Evolutionary conservation across 2,888 invertebrate species (phyloP), one percentile per base, ranked within the genome.

Genomic region (Heteromurus nitidus): DNA sequence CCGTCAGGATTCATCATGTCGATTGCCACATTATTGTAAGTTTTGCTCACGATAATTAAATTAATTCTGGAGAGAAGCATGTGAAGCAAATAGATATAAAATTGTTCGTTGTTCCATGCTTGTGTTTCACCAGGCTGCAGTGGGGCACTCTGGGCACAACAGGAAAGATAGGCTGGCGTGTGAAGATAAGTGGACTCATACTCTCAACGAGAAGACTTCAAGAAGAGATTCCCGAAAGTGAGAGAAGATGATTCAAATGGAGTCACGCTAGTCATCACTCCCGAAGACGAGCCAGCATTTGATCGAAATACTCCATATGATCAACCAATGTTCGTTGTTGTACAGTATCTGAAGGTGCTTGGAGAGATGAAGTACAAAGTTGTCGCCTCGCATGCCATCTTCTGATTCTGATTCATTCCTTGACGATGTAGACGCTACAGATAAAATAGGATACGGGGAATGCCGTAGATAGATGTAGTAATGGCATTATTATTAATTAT

Each of bases 131-230:
- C 55, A 82, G 82, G 11, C 30, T 82, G 20, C 55, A 74, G 5
- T 82, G 82, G 82, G 82, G 76, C 67, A 67, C 72, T 0, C 77
- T 79, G 22, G n/a, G n/a, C n/a, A 55, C 20, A 3, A 64, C 60
- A 0, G 53, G 55, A 2, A 72, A 80, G 42, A 50, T 67, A 0
- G 82, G 82, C 0, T 84, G 84, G 84, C 58, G 73, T n/a, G 81
- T 84, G 13, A 82, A 85, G 76, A 84, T 85, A 22, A 82, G 83
- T 36, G 85, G 85, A 9, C 73, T 85, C 1, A 50, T 85, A 85
- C 50, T 84, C 84, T 2, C 84, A 85, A 69, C 47, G 82, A 9
- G 67, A 82, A 16, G 73, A 74, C 24, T 85, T 85, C 42, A 82
- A 80, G 58, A 80, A 62, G 26, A 53, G 77, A 18, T 84, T 85